Conservation (phyloP, 35 echinoderm and acorn worm species). For the Ophiothrix spiculata region DNA sequence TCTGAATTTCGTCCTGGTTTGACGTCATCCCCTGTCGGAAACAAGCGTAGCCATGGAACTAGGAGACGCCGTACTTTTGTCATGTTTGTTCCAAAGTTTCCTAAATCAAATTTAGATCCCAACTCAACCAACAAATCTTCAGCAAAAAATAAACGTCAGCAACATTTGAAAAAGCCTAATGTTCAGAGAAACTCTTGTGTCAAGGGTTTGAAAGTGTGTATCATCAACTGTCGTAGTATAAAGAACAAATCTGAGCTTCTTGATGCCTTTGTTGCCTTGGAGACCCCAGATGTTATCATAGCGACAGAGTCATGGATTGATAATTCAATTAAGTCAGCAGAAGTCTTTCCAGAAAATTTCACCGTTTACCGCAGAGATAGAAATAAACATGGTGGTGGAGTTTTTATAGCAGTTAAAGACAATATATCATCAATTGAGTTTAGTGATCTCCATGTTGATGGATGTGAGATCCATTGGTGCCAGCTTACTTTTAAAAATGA, state of each 20-base stretch:
- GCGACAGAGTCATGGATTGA: constrained; percentile 25
- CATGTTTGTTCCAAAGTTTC: too few relatives aligned
- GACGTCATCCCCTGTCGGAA: too few relatives aligned
- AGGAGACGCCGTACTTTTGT: too few relatives aligned
- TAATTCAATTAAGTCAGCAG: constrained; percentile 7
- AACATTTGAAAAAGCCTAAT: too few relatives aligned
- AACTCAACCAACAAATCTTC: too few relatives aligned
- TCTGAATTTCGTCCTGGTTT: too few relatives aligned
- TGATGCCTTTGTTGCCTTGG: not conserved
- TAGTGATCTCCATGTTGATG: not conserved
- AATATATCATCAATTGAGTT: not conserved
- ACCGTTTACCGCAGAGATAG: constrained; percentile 24
- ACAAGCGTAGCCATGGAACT: too few relatives aligned
- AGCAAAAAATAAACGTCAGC: too few relatives aligned
- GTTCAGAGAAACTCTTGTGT: too few relatives aligned
- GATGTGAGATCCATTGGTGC: not conserved
- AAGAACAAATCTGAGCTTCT: not conserved
- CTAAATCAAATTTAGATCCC: too few relatives aligned
- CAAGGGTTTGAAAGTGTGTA: constrained; percentile 16
- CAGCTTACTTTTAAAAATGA: not conserved
- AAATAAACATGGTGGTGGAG: not conserved
- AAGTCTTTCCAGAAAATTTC: constrained; percentile 20
- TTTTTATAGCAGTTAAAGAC: not conserved
- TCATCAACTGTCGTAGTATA: constrained; percentile 32
- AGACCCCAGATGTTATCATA: constrained; percentile 35